A percentile compares a stretch with the other conserved stretches of the same genome.
Evolutionary conservation across 1,140 invertebrate genomes (phyloP).

Genomic region (Bombus breviceps): DNA sequence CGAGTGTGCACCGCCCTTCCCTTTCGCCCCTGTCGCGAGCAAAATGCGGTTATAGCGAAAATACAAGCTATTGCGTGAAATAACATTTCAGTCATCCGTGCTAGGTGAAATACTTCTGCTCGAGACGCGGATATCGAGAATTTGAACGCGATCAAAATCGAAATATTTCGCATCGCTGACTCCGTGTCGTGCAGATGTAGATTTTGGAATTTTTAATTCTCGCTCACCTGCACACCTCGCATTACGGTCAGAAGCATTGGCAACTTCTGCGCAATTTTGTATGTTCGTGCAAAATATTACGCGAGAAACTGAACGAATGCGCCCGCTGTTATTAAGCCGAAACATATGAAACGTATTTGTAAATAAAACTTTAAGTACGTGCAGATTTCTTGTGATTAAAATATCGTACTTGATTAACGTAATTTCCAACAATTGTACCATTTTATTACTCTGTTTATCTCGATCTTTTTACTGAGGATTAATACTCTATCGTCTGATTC

Average conservation of each 20-base stretch:
- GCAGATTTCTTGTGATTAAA: too few species aligned
- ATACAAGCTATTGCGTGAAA: slow-evolving; percentile 36
- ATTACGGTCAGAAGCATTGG: too few species aligned
- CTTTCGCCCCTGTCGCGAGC: background rate
- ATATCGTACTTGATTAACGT: too few species aligned
- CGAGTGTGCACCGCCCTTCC: background rate
- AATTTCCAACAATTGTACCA: too few species aligned
- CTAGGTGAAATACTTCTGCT: slow-evolving; percentile 8
- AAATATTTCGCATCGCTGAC: background rate
- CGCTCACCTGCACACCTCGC: accelerated
- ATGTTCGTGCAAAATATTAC: too few species aligned
- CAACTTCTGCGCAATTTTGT: too few species aligned
- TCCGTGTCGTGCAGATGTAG: background rate
- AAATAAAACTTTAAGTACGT: too few species aligned
- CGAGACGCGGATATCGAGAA: slow-evolving; percentile 4
- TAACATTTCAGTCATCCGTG: slow-evolving; percentile 36
- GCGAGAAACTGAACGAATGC: too few species aligned
- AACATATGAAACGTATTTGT: too few species aligned
- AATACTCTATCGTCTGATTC: background rate
- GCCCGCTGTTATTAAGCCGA: too few species aligned
- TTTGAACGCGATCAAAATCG: slow-evolving; percentile 22
- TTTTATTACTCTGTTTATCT: too few species aligned
- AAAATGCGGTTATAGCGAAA: slow-evolving; percentile 44
- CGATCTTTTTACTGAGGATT: background rate
- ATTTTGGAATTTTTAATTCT: background rate